These are phyloP conservation scores for Elymnias hypermnestra DNA, from an alignment of 1,140 invertebrate genomes.

Conservation along the genomic window DNA sequence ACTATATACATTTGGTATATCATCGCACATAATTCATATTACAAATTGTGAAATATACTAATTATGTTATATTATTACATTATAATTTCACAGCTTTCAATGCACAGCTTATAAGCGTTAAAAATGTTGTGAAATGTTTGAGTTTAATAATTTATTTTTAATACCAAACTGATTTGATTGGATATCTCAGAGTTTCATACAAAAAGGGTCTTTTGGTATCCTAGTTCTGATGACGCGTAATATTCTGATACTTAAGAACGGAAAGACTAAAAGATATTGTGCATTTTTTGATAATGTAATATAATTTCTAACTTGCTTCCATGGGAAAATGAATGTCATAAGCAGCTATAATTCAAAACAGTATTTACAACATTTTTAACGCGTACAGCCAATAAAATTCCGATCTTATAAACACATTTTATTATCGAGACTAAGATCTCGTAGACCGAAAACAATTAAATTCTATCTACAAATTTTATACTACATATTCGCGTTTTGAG, in stretches of 20 bases:
- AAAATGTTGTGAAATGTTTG: neutral
- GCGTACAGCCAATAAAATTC: neutral
- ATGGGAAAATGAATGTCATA: no score
- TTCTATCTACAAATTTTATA: conserved; percentile 1
- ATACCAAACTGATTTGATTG: no score
- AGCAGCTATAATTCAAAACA: no score
- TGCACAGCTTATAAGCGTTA: neutral
- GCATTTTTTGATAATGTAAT: no score
- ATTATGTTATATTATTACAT: neutral
- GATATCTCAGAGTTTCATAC: no score
- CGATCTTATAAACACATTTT: neutral
- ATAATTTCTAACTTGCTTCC: no score
- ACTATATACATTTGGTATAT: conserved; percentile 1
- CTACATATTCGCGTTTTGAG: conserved; percentile 2
- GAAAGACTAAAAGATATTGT: no score
- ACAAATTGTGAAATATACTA: neutral
- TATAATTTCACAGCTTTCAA: neutral
- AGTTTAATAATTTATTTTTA: no score
- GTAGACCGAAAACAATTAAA: neutral
- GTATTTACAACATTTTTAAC: neutral
- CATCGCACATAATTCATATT: neutral
- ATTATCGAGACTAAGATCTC: neutral
- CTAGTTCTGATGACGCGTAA: no score
- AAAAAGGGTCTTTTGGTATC: no score
- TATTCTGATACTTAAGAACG: no score